Percentiles rank a stretch among this genome's conserved stretches.
phyloP scores from a whole-genome alignment of 2,888 invertebrate genomes.

The Alcis repandata region DNA sequence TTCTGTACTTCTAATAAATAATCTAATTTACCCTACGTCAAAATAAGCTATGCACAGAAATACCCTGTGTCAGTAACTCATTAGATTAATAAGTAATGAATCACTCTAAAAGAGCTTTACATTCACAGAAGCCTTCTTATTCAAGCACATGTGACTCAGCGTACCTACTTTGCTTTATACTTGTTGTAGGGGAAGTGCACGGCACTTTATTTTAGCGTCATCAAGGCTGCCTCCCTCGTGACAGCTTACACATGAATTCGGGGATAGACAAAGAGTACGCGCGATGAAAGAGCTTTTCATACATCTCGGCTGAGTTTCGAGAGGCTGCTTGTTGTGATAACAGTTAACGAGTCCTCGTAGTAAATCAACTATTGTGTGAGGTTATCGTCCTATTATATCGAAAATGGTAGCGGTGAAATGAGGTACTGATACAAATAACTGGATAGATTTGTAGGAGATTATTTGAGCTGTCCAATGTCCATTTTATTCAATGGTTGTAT shows the following conservation, averaged over 20 bases:
- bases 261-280: slow-evolving; percentile 73
- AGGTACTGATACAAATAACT: slow-evolving; percentile 1
- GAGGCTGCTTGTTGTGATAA: slow-evolving; percentile 67
- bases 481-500: no score
- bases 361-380: slow-evolving; percentile 40
- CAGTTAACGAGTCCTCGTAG: slow-evolving; percentile 61
- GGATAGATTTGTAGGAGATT: slow-evolving; percentile 4
- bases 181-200: slow-evolving; percentile 59
- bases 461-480: no score
- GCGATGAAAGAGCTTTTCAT: slow-evolving; percentile 74
- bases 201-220: slow-evolving; percentile 70
- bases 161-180: slow-evolving; percentile 46
- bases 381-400: slow-evolving; percentile 16
- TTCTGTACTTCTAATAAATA: no score
- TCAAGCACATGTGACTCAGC: slow-evolving; percentile 40
- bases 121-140: slow-evolving; percentile 43
- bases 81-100: slow-evolving; percentile 32
- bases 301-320: slow-evolving; percentile 57
- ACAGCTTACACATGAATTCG: slow-evolving; percentile 75
- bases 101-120: slow-evolving; percentile 35
- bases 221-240: slow-evolving; percentile 62
- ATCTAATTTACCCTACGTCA: no score
- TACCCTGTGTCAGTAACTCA: slow-evolving; percentile 3
- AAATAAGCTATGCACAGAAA: neutral
- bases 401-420: slow-evolving; percentile 7